These are phyloP conservation scores for Strongylocentrotus purpuratus DNA, from an alignment of 35 echinoderm and acorn worm species.

Conservation along the genomic window DNA sequence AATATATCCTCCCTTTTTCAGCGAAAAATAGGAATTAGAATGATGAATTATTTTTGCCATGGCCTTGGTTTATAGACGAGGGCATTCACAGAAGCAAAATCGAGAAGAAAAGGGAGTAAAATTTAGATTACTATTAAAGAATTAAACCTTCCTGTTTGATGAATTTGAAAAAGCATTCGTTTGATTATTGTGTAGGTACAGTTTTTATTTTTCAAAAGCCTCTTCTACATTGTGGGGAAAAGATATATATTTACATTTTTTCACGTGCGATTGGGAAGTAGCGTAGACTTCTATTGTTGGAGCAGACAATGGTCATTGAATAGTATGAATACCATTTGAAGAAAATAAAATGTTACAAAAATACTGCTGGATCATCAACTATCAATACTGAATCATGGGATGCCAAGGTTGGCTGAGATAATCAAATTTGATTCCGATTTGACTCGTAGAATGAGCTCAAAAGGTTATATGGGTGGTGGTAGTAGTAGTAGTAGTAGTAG, in stretches of 20 bases:
- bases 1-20: not conserved
- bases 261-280: not conserved
- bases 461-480: not conserved
- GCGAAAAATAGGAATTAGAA: not conserved
- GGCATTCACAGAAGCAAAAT: not conserved
- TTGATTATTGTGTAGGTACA: not conserved
- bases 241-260: not conserved
- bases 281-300: not conserved
- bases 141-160: not conserved
- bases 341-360: not conserved
- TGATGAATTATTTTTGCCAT: not conserved
- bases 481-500: not conserved
- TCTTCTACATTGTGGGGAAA: not conserved
- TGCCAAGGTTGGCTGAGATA: not conserved
- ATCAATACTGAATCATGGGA: not conserved
- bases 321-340: not conserved
- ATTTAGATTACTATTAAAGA: not conserved
- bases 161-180: not conserved
- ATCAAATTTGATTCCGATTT: not conserved
- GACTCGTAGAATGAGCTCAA: not conserved
- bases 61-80: not conserved
- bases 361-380: not conserved
- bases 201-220: not conserved
- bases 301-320: not conserved
- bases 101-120: not conserved